Evolutionary conservation across 2,888 invertebrate genomes (phyloP).

Genomic region (Balanococcus diminutus): DNA sequence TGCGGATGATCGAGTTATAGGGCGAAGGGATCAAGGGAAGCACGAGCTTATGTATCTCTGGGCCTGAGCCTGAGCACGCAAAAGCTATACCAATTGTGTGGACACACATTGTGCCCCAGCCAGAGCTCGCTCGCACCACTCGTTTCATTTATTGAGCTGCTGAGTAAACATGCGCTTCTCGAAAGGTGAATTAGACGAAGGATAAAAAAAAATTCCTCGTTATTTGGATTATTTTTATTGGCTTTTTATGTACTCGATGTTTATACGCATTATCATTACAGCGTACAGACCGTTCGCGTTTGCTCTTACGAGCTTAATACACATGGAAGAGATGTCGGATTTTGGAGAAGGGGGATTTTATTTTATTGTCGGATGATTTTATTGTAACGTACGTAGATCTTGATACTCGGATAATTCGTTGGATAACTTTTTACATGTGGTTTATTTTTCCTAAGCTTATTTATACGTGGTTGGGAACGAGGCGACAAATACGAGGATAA

Average conservation of each 20-base stretch:
- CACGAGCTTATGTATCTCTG: neutral
- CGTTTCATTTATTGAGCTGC: neutral
- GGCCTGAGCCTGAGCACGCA: neutral
- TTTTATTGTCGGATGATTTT: neutral
- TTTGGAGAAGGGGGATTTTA: neutral
- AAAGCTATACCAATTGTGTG: neutral
- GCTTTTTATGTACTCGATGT: neutral
- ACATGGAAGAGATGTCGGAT: neutral
- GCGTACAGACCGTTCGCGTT: neutral
- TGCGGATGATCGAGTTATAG: neutral
- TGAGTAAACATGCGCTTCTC: neutral
- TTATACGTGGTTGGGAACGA: neutral
- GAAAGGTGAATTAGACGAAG: neutral
- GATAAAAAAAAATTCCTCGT: neutral
- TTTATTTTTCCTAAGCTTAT: neutral
- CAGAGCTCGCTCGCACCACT: neutral
- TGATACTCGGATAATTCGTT: neutral
- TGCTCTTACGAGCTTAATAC: neutral
- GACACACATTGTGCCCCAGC: neutral
- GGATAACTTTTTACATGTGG: neutral
- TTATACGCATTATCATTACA: neutral
- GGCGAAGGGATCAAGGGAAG: neutral
- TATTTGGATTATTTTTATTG: neutral
- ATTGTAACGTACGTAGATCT: neutral
- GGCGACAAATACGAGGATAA: neutral